These are phyloP conservation scores for Thereva unica DNA, from an alignment of 2,888 invertebrate species.

Conservation along the genomic window DNA sequence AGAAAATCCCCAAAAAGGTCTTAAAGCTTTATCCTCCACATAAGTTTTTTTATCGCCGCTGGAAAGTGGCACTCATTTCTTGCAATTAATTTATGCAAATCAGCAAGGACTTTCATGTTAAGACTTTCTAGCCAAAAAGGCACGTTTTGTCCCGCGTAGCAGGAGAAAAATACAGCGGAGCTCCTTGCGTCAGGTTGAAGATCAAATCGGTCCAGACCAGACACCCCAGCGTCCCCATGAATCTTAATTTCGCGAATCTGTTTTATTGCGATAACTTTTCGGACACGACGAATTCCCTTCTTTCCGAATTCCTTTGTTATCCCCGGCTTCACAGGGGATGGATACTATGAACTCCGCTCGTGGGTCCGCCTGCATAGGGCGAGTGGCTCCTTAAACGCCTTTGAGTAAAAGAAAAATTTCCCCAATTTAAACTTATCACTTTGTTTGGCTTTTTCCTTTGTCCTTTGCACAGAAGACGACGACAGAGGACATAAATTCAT, in stretches of 20 bases:
- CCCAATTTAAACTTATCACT: constrained; percentile 35
- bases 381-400: constrained; percentile 32
- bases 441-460: constrained; percentile 32
- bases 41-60: too few species aligned
- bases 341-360: constrained; percentile 16
- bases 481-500: constrained; percentile 25
- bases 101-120: neutral
- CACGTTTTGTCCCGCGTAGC: constrained; percentile 2
- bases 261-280: constrained; percentile 39
- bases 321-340: constrained; percentile 21
- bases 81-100: constrained; percentile 32
- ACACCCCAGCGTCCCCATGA: constrained; percentile 27
- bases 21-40: too few species aligned
- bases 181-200: constrained; percentile 21
- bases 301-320: constrained; percentile 22
- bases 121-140: constrained; percentile 2
- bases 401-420: constrained; percentile 36
- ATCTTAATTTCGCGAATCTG: constrained; percentile 40
- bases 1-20: too few species aligned
- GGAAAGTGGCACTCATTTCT: neutral
- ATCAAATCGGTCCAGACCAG: constrained; percentile 19
- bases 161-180: neutral
- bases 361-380: too few species aligned
- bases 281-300: constrained; percentile 23
- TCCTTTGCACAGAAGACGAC: neutral